Evolutionary conservation across 2,888 invertebrate genomes (phyloP).

Genomic region (Callinectes sapidus): DNA sequence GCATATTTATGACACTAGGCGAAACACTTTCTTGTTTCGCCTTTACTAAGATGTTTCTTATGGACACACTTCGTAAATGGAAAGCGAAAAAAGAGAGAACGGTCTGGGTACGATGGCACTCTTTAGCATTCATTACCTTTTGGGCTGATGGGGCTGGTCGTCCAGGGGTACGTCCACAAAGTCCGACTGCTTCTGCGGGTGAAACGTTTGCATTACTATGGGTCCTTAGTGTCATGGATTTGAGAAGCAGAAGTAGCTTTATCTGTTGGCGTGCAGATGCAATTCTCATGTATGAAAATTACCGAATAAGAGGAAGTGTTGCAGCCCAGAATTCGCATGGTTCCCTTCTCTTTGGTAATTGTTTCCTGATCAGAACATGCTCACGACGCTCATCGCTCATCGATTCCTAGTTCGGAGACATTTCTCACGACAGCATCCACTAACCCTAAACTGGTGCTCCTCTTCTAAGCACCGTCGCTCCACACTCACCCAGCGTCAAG

Average conservation of each 20-base stretch:
- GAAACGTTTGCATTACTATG: background rate
- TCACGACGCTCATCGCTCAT: background rate
- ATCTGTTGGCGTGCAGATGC: background rate
- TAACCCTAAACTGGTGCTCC: too few relatives aligned
- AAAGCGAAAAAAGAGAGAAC: background rate
- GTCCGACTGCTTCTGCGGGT: background rate
- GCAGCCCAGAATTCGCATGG: background rate
- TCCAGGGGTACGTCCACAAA: background rate
- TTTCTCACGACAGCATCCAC: background rate
- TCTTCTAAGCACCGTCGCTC: background rate
- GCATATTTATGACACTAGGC: too few relatives aligned
- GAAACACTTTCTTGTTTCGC: background rate
- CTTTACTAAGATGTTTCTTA: background rate
- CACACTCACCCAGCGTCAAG: background rate
- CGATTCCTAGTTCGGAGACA: background rate
- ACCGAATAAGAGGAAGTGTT: background rate
- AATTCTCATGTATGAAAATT: background rate
- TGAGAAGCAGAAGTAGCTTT: background rate
- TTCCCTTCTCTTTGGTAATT: background rate
- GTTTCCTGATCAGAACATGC: background rate
- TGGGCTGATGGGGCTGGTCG: background rate
- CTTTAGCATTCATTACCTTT: background rate
- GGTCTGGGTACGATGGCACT: background rate
- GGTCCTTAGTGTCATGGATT: background rate
- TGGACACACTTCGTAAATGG: background rate